These are phyloP conservation scores for Aleiodes alternator DNA, from an alignment of 2,888 invertebrate species.

Conservation along the genomic window DNA sequence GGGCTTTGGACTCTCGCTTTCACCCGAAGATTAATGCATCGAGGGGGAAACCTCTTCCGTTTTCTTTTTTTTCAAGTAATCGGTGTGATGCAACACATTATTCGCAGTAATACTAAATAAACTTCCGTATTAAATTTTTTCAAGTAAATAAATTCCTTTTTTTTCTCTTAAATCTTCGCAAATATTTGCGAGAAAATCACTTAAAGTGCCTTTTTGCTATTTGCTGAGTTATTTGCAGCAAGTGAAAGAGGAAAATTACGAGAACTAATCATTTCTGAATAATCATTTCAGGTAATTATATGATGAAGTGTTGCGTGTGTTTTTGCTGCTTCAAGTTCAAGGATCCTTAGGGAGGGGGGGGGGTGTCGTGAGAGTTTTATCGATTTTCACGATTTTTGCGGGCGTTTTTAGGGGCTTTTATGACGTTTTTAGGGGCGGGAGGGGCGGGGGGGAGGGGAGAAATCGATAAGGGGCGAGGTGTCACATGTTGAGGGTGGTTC, in stretches of 20 bases:
- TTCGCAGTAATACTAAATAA: constrained; percentile 17
- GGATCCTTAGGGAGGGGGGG: no score
- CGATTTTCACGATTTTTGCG: not conserved
- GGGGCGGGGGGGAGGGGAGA: not conserved
- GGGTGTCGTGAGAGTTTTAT: not conserved
- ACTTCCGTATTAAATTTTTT: constrained; percentile 3
- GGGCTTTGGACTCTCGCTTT: constrained; percentile 27
- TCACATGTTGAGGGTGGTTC: constrained; percentile 2
- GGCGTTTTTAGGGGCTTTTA: not conserved
- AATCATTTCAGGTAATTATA: no score
- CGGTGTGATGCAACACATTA: constrained; percentile 32
- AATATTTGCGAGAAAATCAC: not conserved
- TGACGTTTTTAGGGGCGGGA: no score
- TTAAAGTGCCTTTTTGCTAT: no score
- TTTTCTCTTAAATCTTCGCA: not conserved
- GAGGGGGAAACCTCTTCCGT: constrained; percentile 21
- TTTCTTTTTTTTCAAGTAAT: constrained; percentile 9
- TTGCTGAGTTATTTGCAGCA: no score
- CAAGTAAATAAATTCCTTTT: not conserved
- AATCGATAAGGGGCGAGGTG: constrained; percentile 22
- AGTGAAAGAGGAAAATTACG: not conserved
- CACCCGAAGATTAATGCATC: constrained; percentile 18
- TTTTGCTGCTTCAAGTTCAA: no score
- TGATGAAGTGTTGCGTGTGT: not conserved
- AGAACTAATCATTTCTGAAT: no score